Base-by-base conservation (phyloP, 2,888 invertebrate genomes). In the Metalampra italica region DNA sequence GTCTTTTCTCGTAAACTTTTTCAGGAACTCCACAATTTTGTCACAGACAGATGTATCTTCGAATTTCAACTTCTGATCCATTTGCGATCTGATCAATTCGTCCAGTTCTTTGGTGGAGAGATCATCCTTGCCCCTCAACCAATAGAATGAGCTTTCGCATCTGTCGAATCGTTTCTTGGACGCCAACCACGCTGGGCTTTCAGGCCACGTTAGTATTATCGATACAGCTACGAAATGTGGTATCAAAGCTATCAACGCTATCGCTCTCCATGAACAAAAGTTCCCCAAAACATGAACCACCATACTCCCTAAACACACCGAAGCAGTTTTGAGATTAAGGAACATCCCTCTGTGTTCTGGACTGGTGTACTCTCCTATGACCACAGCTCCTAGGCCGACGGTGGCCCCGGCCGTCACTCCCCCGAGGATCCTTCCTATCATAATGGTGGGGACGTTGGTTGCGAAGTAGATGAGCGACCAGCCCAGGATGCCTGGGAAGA, bases 111-210 rank as follows among this genome's bases (percentile, higher is more conserved):
- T 53, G 7, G 40, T 49, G 0, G 71, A 58, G 11, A 59, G 52
- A 11, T 59, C 51, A 22, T 53, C 47, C 7, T 63, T 59, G 14
- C 91, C 92, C 51, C 92, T 73, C 42, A 91, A 80, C 77, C 85
- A 91, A 41, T 78, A 75, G 13, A 91, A 90, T 0, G 91, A 75
- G 7, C 74, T 64, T 51, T 88, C 78, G 0, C 92, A 91, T 46
- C 90, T 79, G 5, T 78, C 76, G 0, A 76, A 69, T n/a, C 78
- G 73, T 1, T 83, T 85, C 49, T 86, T 90, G 1, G 89, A 81
- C 0, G 91, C 81, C 39, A 93, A 63, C 92, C 92, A 93, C 9
- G 84, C 78, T 0, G 93, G 93, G 12, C 92, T 91, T 69, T 93
- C 93, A 0, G 91, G 91, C 55, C 91, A 74, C 0, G 90, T 82